Evolutionary conservation across 2,113 vertebrate genomes (phyloP).

Genomic region (Sinocyclocheilus anshuiensis): DNA sequence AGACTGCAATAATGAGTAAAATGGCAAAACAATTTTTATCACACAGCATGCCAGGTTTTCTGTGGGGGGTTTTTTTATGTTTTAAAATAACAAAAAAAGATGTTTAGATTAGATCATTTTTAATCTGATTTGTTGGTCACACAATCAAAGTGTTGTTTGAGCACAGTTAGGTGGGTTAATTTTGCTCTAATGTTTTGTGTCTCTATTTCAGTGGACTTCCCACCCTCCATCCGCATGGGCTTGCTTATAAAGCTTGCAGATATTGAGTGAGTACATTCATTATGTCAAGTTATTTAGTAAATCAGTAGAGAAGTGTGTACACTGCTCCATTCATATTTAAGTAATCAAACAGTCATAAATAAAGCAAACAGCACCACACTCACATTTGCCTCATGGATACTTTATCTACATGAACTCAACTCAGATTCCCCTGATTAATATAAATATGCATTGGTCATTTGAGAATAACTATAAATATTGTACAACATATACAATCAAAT

Average conservation of each 20-base stretch:
- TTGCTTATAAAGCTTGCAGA: conserved; percentile 93
- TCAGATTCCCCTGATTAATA: neutral
- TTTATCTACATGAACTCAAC: neutral
- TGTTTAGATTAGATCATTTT: neutral
- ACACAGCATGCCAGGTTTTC: neutral
- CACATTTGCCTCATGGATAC: neutral
- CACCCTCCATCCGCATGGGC: conserved; percentile 84
- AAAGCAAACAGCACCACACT: neutral
- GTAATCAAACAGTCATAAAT: no score
- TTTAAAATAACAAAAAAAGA: neutral
- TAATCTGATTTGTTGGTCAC: neutral
- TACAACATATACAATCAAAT: neutral
- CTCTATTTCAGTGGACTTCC: conserved; percentile 89
- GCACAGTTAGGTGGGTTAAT: neutral
- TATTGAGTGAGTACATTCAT: conserved; percentile 84
- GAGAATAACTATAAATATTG: neutral
- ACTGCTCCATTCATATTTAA: no score
- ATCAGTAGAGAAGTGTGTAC: neutral
- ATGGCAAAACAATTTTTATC: neutral
- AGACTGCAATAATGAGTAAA: neutral
- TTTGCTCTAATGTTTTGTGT: neutral
- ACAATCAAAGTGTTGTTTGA: neutral
- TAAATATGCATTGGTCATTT: neutral
- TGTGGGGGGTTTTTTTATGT: neutral
- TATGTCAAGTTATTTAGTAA: neutral